Conservation (phyloP, 1,140 invertebrate species). For the Dermatophagoides farinae region DNA sequence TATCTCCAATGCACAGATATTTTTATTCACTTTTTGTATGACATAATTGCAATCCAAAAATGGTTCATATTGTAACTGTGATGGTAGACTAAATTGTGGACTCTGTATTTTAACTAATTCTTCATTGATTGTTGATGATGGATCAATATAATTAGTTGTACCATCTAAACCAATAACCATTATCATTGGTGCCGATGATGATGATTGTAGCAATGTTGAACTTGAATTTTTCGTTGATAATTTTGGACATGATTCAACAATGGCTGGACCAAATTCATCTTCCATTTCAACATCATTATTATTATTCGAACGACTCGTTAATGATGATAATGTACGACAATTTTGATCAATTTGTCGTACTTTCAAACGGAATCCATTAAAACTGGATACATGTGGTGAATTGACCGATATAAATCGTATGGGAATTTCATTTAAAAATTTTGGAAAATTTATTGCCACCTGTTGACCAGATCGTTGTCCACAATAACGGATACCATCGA, state of each 20-base stretch:
- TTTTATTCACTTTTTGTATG: constrained; percentile 15
- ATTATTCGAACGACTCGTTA: background rate
- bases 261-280: background rate
- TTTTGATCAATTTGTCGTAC: constrained; percentile 14
- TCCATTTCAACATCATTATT: background rate
- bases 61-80: constrained; percentile 15
- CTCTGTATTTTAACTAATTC: constrained; percentile 17
- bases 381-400: constrained; percentile 8
- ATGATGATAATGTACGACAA: background rate
- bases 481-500: constrained; percentile 18
- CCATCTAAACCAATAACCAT: no score
- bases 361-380: constrained; percentile 15
- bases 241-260: constrained; percentile 1
- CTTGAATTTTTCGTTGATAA: background rate
- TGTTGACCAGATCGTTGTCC: constrained; percentile 15
- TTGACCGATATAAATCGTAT: constrained; percentile 18
- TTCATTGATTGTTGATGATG: constrained; percentile 4
- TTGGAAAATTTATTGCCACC: constrained; percentile 17
- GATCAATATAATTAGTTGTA: background rate
- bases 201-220: background rate
- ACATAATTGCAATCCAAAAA: constrained; percentile 18
- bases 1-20: constrained; percentile 20
- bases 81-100: constrained; percentile 14
- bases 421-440: constrained; percentile 9
- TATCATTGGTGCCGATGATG: background rate